Conservation (phyloP, 1,140 invertebrate genomes). For the Sarcophaga bullata region DNA sequence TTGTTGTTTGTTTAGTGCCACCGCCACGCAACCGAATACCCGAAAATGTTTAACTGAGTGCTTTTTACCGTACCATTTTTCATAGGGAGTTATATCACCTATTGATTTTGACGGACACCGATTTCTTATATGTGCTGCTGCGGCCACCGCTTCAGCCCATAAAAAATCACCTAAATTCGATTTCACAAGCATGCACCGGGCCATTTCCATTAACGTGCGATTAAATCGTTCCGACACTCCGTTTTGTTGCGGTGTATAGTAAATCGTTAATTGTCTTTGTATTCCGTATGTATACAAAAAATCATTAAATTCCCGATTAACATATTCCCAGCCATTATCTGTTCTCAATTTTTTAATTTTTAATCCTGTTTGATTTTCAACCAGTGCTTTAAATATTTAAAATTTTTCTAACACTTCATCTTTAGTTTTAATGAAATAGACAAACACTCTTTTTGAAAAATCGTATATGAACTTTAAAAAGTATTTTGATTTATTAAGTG, state of each 20-base stretch:
- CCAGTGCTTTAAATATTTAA: slow-evolving; percentile 50
- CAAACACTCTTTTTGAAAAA: not conserved
- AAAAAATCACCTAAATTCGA: too few relatives aligned
- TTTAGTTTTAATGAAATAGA: slow-evolving; percentile 65
- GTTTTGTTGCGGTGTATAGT: slow-evolving; percentile 66
- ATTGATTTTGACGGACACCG: slow-evolving; percentile 32
- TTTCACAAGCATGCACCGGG: slow-evolving; percentile 53
- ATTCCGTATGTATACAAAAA: slow-evolving; percentile 53
- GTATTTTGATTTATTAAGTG: not conserved
- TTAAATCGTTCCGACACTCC: slow-evolving; percentile 57
- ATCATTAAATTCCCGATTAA: slow-evolving; percentile 33
- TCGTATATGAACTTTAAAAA: not conserved
- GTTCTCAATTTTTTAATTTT: slow-evolving; percentile 42
- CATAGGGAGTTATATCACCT: slow-evolving; percentile 40
- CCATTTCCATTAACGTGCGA: slow-evolving; percentile 46
- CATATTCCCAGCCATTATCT: slow-evolving; percentile 44
- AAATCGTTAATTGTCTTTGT: slow-evolving; percentile 58
- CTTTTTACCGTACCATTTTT: slow-evolving; percentile 12
- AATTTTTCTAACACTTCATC: slow-evolving; percentile 59
- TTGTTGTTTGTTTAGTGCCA: too few relatives aligned
- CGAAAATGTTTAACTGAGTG: too few relatives aligned
- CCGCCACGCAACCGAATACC: too few relatives aligned
- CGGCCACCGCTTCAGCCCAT: too few relatives aligned
- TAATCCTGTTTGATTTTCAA: slow-evolving; percentile 53
- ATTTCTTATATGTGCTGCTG: slow-evolving; percentile 46